These are phyloP conservation scores for Hafferia zeledoni DNA, from an alignment of 2,797 vertebrate species.

Conservation along the genomic window DNA sequence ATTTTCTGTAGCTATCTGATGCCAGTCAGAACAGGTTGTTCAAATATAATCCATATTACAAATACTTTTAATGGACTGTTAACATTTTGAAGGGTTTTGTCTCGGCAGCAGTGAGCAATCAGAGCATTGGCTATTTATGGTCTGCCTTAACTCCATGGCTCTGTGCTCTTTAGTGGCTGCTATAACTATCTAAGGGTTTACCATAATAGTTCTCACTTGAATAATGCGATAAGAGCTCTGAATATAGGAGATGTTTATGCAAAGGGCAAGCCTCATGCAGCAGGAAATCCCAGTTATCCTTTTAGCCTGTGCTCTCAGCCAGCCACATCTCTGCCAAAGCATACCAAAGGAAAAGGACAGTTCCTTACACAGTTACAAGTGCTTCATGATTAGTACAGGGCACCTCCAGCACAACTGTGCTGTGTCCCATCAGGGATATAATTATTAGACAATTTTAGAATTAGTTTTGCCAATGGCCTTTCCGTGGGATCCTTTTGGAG, in stretches of 20 bases:
- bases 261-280: slow-evolving; percentile 75
- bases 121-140: not conserved
- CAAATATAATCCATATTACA: not conserved
- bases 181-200: slow-evolving; percentile 70
- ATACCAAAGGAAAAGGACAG: slow-evolving; percentile 63
- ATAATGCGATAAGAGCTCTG: slow-evolving; percentile 73
- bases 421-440: slow-evolving; percentile 24
- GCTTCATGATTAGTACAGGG: slow-evolving; percentile 47
- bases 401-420: not conserved
- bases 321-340: slow-evolving; percentile 55
- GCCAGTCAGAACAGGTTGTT: not conserved
- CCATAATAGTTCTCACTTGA: slow-evolving; percentile 59
- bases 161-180: slow-evolving; percentile 50
- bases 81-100: not conserved
- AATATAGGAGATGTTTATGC: slow-evolving; percentile 73
- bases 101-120: not conserved
- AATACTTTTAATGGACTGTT: not conserved
- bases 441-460: slow-evolving; percentile 7
- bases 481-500: slow-evolving; percentile 73
- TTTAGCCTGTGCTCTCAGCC: slow-evolving; percentile 57
- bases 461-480: slow-evolving; percentile 74
- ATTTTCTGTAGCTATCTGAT: not conserved
- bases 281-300: slow-evolving; percentile 79
- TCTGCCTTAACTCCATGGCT: not conserved
- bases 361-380: slow-evolving; percentile 63